Conservation (phyloP, 2,888 invertebrate genomes). For the Diogma glabrata region DNA sequence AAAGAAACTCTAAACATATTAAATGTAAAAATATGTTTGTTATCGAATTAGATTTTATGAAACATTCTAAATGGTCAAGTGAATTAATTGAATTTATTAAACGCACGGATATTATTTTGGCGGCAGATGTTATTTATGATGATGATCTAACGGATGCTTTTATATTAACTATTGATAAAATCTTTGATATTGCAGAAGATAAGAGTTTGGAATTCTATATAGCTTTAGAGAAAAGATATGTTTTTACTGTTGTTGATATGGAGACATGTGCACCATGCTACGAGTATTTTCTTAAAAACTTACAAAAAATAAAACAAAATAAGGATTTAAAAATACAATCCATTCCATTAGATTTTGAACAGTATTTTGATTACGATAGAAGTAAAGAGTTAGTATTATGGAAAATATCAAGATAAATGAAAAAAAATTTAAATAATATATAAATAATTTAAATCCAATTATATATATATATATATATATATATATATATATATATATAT, state of each 20-base stretch:
- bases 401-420: too few species aligned
- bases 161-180: constrained; percentile 54
- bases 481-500: too few species aligned
- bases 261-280: constrained; percentile 80
- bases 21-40: constrained; percentile 46
- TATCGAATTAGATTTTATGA: constrained; percentile 57
- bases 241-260: constrained; percentile 69
- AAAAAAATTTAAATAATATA: too few species aligned
- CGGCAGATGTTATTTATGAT: constrained; percentile 82
- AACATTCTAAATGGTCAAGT: constrained; percentile 40
- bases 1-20: constrained; percentile 49
- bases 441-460: too few species aligned
- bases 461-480: too few species aligned
- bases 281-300: constrained; percentile 57
- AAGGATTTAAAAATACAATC: constrained; percentile 46
- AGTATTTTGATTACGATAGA: constrained; percentile 71
- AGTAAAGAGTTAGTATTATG: constrained; percentile 65
- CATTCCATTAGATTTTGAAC: constrained; percentile 59
- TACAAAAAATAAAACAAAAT: constrained; percentile 31
- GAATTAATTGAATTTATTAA: constrained; percentile 44
- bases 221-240: constrained; percentile 75
- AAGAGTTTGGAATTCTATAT: constrained; percentile 42
- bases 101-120: constrained; percentile 54
- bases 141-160: constrained; percentile 71
- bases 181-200: constrained; percentile 37